These are phyloP conservation scores for Mesocentrotus franciscanus DNA, from an alignment of 53 echinoderm and acorn worm species.

Conservation along the genomic window DNA sequence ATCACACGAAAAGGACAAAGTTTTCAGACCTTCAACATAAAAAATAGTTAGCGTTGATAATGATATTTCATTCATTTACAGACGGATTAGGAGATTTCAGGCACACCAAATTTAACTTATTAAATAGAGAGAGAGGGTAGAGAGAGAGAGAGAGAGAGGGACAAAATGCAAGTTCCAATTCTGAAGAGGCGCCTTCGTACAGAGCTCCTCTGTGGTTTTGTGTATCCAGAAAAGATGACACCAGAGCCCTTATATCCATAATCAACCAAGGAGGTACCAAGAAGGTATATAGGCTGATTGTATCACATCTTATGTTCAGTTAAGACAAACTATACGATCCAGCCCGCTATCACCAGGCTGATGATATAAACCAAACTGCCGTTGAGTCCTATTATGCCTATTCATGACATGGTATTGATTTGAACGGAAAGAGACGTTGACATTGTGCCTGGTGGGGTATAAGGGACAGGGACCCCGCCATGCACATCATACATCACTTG, in stretches of 20 bases:
- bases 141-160: too few species aligned
- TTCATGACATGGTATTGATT: not conserved
- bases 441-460: not conserved
- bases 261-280: not conserved
- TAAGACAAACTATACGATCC: not conserved
- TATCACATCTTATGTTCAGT: not conserved
- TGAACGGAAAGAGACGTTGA: constrained; percentile 22
- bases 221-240: not conserved
- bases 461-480: not conserved
- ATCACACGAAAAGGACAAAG: too few species aligned
- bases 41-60: too few species aligned
- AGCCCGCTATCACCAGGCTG: not conserved
- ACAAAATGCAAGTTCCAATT: too few species aligned
- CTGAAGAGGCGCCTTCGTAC: too few species aligned
- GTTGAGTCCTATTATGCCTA: not conserved
- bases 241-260: not conserved
- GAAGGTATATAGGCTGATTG: not conserved
- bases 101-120: too few species aligned
- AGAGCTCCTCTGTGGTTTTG: not conserved
- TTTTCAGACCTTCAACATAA: too few species aligned
- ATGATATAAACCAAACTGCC: not conserved
- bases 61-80: too few species aligned
- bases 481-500: not conserved
- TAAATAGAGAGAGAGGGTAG: too few species aligned
- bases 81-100: too few species aligned